Conservation (phyloP, 2,888 invertebrate species). For the Cantharis rufa region DNA sequence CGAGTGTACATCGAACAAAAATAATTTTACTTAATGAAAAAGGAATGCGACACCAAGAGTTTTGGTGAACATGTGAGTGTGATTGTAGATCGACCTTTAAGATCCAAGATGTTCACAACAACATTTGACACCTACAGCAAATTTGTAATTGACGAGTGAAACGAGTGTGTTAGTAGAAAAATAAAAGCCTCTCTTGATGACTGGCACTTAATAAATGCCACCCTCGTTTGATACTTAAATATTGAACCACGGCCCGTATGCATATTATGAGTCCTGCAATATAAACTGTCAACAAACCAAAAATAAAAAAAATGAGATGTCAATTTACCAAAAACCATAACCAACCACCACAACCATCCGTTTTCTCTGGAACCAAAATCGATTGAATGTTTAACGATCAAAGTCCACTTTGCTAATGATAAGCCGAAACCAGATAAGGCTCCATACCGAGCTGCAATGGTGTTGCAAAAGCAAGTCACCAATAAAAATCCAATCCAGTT, state of each 20-base stretch:
- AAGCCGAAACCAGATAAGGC: constrained; percentile 91
- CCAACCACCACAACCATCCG: constrained; percentile 91
- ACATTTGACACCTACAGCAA: constrained; percentile 6
- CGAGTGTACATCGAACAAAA: neutral
- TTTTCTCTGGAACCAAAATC: constrained; percentile 86
- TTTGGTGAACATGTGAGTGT: neutral
- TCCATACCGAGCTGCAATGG: constrained; percentile 90
- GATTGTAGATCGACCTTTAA: neutral
- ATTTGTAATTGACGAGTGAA: constrained; percentile 2
- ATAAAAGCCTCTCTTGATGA: constrained; percentile 83
- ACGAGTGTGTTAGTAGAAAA: constrained; percentile 74
- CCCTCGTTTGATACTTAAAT: constrained; percentile 85
- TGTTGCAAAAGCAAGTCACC: constrained; percentile 92
- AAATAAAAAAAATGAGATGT: neutral
- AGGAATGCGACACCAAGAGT: neutral
- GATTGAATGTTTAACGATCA: constrained; percentile 90
- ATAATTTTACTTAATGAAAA: neutral
- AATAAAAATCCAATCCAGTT: constrained; percentile 95
- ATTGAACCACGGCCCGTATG: constrained; percentile 84
- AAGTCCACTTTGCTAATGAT: constrained; percentile 92
- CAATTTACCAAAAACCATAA: constrained; percentile 80
- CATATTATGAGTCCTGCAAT: constrained; percentile 80
- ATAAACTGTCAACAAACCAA: neutral
- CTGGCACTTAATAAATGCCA: constrained; percentile 86
- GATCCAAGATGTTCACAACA: neutral